Evolutionary conservation across 2,113 vertebrate genomes (phyloP), one percentile per base, ranked within the genome.

Genomic region (Menura novaehollandiae): DNA sequence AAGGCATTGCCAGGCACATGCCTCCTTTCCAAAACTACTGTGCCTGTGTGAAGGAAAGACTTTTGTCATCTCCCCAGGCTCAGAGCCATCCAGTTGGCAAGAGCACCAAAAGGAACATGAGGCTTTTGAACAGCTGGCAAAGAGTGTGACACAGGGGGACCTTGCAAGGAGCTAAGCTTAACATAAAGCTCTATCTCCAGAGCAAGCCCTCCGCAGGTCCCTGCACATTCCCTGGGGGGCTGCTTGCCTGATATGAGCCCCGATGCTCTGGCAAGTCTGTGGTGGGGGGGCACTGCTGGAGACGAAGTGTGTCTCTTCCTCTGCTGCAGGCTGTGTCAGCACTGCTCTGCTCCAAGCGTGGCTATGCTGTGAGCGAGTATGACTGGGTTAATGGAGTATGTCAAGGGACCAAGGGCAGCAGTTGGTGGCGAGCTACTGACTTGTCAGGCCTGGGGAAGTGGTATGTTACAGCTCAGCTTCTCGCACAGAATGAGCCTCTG

Each of bases 371-470:
- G 88, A 89, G 58, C 2, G 11, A 79, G 64, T 82, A 44, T 88
- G 92, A 85, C 83, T 89, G 93, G 91, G 90, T 95, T 97, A 96
- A 97, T 95, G 93, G 93, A 95, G 64, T 89, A 71, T 80, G 80
- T 91, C 86, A 86, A 3, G 83, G 76, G 91, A 91, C 68, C 0
- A 1, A 93, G 89, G 86, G 83, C 93, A 97, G 87, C 83, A 33
- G 71, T 95, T 97, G 96, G 93, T 18, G 2, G 91, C 37, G 24
- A 97, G 81, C 81, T 87, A 73, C 86, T 96, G 81, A 71, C 81
- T 97, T 78, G 86, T 95, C 89, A 94, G 76, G 88, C 89, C 91
- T 85, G 80, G 94, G 89, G 93, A 96, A 97, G 88, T 95, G 79
- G 91, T 95, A 75, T 94, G 66, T 88, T 94, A 78, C 75, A 96